Base-by-base conservation (phyloP, 2,113 vertebrate species). In the human (Homo sapiens) region DNA sequence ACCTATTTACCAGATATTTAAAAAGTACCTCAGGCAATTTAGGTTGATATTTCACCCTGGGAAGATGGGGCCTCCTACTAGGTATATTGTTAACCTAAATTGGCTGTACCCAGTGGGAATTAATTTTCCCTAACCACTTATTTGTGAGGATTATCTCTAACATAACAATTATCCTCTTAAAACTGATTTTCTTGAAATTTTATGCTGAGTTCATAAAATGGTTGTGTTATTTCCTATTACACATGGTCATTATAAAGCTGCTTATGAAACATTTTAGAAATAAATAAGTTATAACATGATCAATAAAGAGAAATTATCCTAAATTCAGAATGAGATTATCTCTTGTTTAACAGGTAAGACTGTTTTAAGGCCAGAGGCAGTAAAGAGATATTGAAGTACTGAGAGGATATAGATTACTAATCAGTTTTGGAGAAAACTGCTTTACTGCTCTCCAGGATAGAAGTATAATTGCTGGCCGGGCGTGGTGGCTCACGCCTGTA, bases 151-250 rank as follows among this genome's bases (percentile, higher is more conserved):
- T 87, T 91, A 87, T 93, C 27, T 52, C 16, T 43, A 68, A 70
- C 55, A 0, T 70, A 91, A 70, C 30, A 95, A 52, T 91, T 93
- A 95, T 93, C 38, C n/a, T 87, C 35, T 88, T 66, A 91, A 87
- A 96, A 87, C 57, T 93, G 57, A 93, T 83, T 96, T 97, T 91
- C 57, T 32, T 90, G 17, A 81, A 82, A 91, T 88, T 91, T 93
- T 82, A 68, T 88, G 43, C 50, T 88, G 35, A 78, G 23, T 87
- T 95, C 66, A 87, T 90, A 95, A 95, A 87, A 61, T 78, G 23
- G 86, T 61, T 25, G 32, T 50, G 59, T 61, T 87, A 76, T 40
- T 82, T 87, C 43, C n/a, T 86, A 93, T 90, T 73, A 14, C 75
- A 87, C 52, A 70, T 76, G 45, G 17, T 87, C 76, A 90, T 82